phyloP scores from a whole-genome alignment of 2,113 vertebrate genomes.

The Regulus satrapa region DNA sequence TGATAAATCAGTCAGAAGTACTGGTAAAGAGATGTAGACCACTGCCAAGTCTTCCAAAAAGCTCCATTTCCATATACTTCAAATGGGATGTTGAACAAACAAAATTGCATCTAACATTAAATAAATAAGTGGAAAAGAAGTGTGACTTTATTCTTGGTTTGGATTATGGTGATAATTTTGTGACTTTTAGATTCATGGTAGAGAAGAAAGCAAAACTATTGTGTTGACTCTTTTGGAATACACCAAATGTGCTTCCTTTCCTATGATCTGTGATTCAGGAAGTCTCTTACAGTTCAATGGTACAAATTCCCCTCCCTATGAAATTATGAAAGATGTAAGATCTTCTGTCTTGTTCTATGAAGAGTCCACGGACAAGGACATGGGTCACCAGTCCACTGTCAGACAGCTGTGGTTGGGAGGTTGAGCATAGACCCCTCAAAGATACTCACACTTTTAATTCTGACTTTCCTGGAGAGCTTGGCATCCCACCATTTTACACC shows the following conservation, averaged over 20 bases:
- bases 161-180: background rate
- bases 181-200: background rate
- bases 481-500: background rate
- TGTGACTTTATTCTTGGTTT: background rate
- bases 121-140: background rate
- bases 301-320: background rate
- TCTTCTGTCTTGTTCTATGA: background rate
- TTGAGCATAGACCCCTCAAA: background rate
- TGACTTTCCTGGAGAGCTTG: background rate
- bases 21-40: background rate
- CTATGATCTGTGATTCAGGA: background rate
- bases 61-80: background rate
- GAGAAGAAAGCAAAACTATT: background rate
- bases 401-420: background rate
- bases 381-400: background rate
- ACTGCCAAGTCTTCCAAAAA: background rate
- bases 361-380: background rate
- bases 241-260: background rate
- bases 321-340: background rate
- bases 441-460: background rate
- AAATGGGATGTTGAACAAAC: background rate
- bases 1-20: conserved; percentile 58
- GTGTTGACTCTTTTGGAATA: background rate
- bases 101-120: background rate
- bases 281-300: background rate